These are phyloP conservation scores for Protaetia brevitarsis DNA, from an alignment of 1,140 invertebrate species.

Conservation along the genomic window DNA sequence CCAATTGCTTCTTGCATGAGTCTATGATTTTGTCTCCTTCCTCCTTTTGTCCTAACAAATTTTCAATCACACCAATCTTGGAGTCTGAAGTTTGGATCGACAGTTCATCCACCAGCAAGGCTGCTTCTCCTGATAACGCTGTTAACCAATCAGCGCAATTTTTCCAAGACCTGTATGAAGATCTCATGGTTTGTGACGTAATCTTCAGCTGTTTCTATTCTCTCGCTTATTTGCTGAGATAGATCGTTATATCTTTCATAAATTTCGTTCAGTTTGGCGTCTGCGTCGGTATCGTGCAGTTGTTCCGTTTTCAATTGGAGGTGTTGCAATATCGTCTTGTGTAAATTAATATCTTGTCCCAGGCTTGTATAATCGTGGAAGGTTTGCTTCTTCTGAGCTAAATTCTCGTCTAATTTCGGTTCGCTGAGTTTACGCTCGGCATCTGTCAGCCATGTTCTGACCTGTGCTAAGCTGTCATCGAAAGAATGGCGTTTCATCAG, in stretches of 20 bases:
- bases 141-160: conserved; percentile 71
- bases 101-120: conserved; percentile 63
- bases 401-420: conserved; percentile 66
- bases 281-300: conserved; percentile 72
- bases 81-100: conserved; percentile 70
- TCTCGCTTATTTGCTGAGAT: conserved; percentile 63
- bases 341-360: conserved; percentile 77
- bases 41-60: conserved; percentile 67
- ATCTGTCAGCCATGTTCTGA: conserved; percentile 77
- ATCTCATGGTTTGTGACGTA: conserved; percentile 79
- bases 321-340: conserved; percentile 74
- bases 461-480: conserved; percentile 82
- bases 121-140: conserved; percentile 65
- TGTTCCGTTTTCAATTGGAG: conserved; percentile 71
- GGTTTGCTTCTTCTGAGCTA: conserved; percentile 82
- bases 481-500: conserved; percentile 85
- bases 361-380: conserved; percentile 72
- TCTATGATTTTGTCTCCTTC: conserved; percentile 71
- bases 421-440: conserved; percentile 66
- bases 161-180: conserved; percentile 74
- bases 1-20: conserved; percentile 68
- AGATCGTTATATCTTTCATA: conserved; percentile 68
- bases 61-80: conserved; percentile 70
- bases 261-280: conserved; percentile 65
- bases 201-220: conserved; percentile 65